Conservation (phyloP, 2,888 invertebrate genomes). For the Ormyrus rosae region DNA sequence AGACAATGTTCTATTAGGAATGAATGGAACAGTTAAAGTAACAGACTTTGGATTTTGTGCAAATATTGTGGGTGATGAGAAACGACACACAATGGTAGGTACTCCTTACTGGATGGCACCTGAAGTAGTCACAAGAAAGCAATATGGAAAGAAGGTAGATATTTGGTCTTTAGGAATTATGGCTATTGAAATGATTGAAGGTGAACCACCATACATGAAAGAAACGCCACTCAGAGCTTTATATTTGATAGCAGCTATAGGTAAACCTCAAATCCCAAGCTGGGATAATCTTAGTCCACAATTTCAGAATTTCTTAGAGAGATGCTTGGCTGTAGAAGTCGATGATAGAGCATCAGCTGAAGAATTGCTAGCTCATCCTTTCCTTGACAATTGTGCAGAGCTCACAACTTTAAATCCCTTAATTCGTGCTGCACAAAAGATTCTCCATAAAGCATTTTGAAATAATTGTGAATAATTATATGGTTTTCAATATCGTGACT, state of each 20-base stretch:
- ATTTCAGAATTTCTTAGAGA: slow-evolving; percentile 89
- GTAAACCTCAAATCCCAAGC: slow-evolving; percentile 92
- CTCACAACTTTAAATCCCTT: slow-evolving; percentile 90
- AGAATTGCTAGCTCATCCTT: slow-evolving; percentile 87
- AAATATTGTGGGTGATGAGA: slow-evolving; percentile 95
- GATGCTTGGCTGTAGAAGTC: slow-evolving; percentile 91
- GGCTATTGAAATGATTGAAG: slow-evolving; percentile 98
- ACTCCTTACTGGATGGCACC: slow-evolving; percentile 99
- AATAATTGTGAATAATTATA: slow-evolving; percentile 19
- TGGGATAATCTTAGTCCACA: slow-evolving; percentile 87
- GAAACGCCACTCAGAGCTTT: slow-evolving; percentile 94
- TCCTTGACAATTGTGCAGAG: slow-evolving; percentile 88
- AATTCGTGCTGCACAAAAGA: slow-evolving; percentile 93
- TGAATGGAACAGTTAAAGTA: slow-evolving; percentile 94
- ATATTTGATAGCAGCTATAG: slow-evolving; percentile 96
- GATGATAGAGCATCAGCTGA: slow-evolving; percentile 86
- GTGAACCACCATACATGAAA: slow-evolving; percentile 97
- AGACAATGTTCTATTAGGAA: slow-evolving; percentile 95
- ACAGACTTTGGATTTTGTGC: slow-evolving; percentile 99
- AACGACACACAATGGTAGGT: slow-evolving; percentile 98
- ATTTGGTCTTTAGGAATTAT: slow-evolving; percentile 98
- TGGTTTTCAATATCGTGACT: slow-evolving; percentile 16
- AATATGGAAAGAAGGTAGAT: slow-evolving; percentile 95
- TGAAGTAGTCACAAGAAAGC: slow-evolving; percentile 93
- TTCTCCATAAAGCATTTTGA: slow-evolving; percentile 79